Percentiles rank a stretch among this genome's conserved stretches.
phyloP scores from a whole-genome alignment of 2,797 vertebrate genomes.

The Pagetopsis macropterus region DNA sequence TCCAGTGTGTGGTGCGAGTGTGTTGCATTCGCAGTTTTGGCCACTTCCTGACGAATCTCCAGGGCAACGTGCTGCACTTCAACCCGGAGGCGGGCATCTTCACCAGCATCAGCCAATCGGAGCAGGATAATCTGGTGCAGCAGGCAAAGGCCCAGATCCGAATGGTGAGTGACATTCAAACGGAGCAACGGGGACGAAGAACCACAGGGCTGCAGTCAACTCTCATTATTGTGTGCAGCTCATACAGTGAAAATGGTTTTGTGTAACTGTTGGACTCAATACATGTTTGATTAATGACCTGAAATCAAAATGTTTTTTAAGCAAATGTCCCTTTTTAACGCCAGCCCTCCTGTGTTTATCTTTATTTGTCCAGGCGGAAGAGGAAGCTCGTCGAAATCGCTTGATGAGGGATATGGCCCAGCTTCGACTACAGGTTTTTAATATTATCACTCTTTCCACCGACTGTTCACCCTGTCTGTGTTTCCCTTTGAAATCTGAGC shows the following conservation, averaged over 20 bases:
- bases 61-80: constrained; percentile 96
- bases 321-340: neutral
- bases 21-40: constrained; percentile 97
- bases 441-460: neutral
- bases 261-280: constrained; percentile 27
- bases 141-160: constrained; percentile 98
- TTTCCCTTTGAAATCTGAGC: constrained; percentile 1
- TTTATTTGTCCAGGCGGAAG: constrained; percentile 88
- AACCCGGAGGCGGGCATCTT: constrained; percentile 95
- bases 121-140: constrained; percentile 91
- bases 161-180: constrained; percentile 87
- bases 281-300: neutral
- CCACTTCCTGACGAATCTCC: constrained; percentile 93
- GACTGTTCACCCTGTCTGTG: constrained; percentile 10
- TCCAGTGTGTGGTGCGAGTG: constrained; percentile 90
- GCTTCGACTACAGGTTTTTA: constrained; percentile 92
- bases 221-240: neutral
- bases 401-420: constrained; percentile 99
- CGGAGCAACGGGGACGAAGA: neutral
- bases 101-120: constrained; percentile 91
- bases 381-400: constrained; percentile 94
- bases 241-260: neutral
- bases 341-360: constrained; percentile 7
- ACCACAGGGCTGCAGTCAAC: neutral
- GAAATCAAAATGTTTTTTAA: neutral